These are phyloP conservation scores for Galerucella nymphaeae DNA, from an alignment of 2,888 invertebrate species.

Conservation along the genomic window DNA sequence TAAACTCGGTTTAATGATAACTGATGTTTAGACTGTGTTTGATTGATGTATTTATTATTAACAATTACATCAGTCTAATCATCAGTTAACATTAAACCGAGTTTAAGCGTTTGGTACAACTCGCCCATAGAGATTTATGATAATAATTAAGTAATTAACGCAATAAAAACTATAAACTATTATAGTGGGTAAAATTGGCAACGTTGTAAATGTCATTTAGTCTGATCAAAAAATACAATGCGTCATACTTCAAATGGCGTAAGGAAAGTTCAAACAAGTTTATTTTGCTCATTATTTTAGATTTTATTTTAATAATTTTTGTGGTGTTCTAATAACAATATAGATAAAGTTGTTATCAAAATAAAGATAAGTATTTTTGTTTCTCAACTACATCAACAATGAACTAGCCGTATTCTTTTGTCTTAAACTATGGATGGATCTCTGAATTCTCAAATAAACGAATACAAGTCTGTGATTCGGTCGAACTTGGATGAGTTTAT, in stretches of 20 bases:
- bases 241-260: conserved; percentile 21
- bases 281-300: conserved; percentile 25
- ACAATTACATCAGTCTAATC: no score
- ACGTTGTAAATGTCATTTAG: not conserved
- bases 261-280: conserved; percentile 26
- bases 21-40: no score
- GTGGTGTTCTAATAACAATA: conserved; percentile 14
- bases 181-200: not conserved
- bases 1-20: no score
- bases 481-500: conserved; percentile 43
- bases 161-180: no score
- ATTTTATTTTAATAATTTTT: conserved; percentile 23
- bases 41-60: no score
- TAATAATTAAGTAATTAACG: no score
- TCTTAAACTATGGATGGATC: conserved; percentile 34
- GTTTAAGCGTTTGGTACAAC: no score
- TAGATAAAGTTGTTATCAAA: conserved; percentile 16
- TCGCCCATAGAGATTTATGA: no score
- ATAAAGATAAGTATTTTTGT: conserved; percentile 14
- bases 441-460: conserved; percentile 42
- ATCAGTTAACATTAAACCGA: no score
- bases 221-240: not conserved
- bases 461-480: conserved; percentile 38
- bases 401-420: conserved; percentile 21
- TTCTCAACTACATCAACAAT: conserved; percentile 12